A percentile compares a stretch with the other conserved stretches of the same genome.
phyloP scores from a whole-genome alignment of 2,113 vertebrate species.

The Coreoperca whiteheadi region DNA sequence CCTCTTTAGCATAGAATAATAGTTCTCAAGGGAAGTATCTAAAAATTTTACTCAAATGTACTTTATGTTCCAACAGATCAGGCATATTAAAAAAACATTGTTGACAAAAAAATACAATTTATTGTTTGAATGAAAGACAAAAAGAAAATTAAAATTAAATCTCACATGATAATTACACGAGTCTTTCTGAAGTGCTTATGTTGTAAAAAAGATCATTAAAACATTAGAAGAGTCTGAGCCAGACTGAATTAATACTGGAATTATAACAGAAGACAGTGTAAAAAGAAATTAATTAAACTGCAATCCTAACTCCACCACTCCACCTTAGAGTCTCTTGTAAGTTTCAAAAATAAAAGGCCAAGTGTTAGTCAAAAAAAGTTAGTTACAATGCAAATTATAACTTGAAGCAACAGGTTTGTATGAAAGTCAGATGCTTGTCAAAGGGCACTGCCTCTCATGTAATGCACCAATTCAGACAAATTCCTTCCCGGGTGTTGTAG shows the following conservation, averaged over 20 bases:
- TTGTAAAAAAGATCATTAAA: neutral
- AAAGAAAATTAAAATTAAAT: neutral
- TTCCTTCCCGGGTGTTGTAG: conserved; percentile 86
- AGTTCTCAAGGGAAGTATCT: neutral
- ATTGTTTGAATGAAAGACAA: conserved; percentile 22
- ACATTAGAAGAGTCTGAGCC: conserved; percentile 1
- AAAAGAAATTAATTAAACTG: neutral
- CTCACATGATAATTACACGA: neutral
- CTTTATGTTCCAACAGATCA: neutral
- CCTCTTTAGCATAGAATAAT: neutral
- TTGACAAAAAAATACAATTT: conserved; percentile 29
- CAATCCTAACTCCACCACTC: neutral
- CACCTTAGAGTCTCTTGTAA: neutral
- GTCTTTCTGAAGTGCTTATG: conserved; percentile 3
- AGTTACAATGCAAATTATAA: conserved; percentile 37
- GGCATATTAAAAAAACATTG: neutral
- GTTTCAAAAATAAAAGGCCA: conserved; percentile 32
- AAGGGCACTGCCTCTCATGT: neutral
- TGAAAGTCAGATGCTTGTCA: conserved; percentile 6
- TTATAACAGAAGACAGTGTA: neutral
- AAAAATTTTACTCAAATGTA: neutral
- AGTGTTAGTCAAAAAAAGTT: conserved; percentile 45
- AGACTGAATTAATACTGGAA: neutral
- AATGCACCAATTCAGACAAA: conserved; percentile 79
- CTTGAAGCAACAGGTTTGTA: conserved; percentile 30